Conservation (phyloP, 2,888 invertebrate species). For the Epiperipatus broadwayi region DNA sequence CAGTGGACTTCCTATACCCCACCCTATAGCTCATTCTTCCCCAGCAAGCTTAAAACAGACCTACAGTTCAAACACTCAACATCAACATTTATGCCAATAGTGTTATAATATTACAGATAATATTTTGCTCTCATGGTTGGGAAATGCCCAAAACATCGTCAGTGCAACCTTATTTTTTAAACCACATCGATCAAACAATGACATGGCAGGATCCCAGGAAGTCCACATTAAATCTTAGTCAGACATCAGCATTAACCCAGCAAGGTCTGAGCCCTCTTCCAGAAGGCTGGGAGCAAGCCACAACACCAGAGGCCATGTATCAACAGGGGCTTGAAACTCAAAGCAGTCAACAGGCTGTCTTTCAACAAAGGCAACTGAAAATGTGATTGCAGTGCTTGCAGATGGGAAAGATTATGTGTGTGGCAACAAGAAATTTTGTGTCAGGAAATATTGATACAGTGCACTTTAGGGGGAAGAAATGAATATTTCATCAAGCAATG, state of each 20-base stretch:
- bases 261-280: constrained; percentile 48
- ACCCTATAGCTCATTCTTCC: constrained; percentile 84
- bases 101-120: too few species aligned
- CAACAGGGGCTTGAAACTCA: too few species aligned
- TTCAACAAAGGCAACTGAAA: constrained; percentile 21
- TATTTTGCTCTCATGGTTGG: constrained; percentile 32
- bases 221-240: constrained; percentile 36
- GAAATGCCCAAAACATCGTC: constrained; percentile 29
- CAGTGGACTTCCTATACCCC: constrained; percentile 44
- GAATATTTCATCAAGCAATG: too few species aligned
- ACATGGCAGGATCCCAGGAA: constrained; percentile 83
- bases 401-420: constrained; percentile 66
- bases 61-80: constrained; percentile 30
- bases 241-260: constrained; percentile 16
- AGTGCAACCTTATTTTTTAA: constrained; percentile 31
- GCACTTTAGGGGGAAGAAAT: too few species aligned
- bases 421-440: constrained; percentile 71
- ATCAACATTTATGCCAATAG: too few species aligned
- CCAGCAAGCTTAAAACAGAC: constrained; percentile 88
- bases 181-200: constrained; percentile 62
- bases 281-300: constrained; percentile 70
- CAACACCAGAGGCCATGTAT: constrained; percentile 62
- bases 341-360: background rate
- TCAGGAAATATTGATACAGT: too few species aligned
- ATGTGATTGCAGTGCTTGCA: constrained; percentile 59